phyloP scores from a whole-genome alignment of 2,797 vertebrate species.

The Rhinatrema bivittatum region DNA sequence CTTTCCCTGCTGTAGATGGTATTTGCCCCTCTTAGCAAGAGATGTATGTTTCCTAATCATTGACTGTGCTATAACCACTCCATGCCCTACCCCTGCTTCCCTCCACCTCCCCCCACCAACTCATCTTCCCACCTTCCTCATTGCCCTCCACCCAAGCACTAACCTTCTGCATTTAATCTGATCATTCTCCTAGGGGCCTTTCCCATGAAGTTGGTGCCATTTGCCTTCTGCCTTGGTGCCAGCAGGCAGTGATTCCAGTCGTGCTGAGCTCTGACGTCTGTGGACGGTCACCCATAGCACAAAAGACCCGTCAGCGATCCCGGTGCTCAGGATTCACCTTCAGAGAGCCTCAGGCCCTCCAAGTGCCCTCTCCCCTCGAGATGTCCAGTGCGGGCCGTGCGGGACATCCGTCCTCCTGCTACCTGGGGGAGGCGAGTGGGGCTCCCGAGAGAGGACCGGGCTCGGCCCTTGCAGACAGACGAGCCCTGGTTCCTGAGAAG shows the following conservation, averaged over 20 bases:
- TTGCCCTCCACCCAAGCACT: too few species aligned
- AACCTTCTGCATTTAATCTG: too few species aligned
- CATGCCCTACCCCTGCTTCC: too few species aligned
- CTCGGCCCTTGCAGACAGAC: not conserved
- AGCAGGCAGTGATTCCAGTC: not conserved
- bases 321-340: not conserved
- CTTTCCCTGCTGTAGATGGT: accelerated
- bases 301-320: not conserved
- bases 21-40: not conserved
- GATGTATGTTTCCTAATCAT: too few species aligned
- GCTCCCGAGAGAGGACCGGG: not conserved
- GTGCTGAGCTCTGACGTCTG: not conserved
- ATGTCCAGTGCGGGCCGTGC: not conserved
- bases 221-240: not conserved
- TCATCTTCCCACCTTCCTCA: too few species aligned
- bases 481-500: not conserved
- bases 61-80: too few species aligned
- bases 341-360: not conserved
- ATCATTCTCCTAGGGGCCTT: too few species aligned
- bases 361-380: not conserved
- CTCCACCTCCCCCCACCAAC: too few species aligned
- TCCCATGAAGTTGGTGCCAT: not conserved
- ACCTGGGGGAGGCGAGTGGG: not conserved
- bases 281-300: not conserved
- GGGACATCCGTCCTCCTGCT: not conserved